These are phyloP conservation scores for Drosophila buzzatii DNA, from an alignment of 2,888 invertebrate species.

Conservation along the genomic window DNA sequence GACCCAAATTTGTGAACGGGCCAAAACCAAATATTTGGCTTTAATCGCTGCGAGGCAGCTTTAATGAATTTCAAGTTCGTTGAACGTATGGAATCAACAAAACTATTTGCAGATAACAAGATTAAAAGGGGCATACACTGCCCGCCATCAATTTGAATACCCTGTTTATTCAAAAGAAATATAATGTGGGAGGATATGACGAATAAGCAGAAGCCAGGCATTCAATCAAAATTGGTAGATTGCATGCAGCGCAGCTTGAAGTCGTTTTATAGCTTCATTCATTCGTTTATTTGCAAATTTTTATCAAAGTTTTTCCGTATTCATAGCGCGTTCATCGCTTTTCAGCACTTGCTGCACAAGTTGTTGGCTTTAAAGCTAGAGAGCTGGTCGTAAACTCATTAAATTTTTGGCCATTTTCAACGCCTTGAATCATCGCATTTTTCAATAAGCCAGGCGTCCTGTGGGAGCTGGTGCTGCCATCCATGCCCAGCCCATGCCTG, in stretches of 20 bases:
- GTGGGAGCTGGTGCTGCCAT: neutral
- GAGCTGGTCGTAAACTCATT: slow-evolving; percentile 67
- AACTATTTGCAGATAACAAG: slow-evolving; percentile 5
- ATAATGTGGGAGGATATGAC: too few species aligned
- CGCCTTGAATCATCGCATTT: slow-evolving; percentile 61
- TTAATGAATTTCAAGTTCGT: slow-evolving; percentile 13
- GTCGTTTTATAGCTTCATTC: neutral
- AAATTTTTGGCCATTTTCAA: slow-evolving; percentile 65
- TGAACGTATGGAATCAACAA: slow-evolving; percentile 10
- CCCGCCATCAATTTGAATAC: neutral
- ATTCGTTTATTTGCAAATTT: neutral
- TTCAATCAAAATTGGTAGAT: neutral
- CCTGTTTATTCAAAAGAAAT: neutral
- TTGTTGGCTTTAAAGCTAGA: slow-evolving; percentile 28
- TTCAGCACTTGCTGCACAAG: slow-evolving; percentile 21
- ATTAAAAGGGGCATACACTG: neutral
- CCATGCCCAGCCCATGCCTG: neutral
- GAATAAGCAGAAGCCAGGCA: neutral
- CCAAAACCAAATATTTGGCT: slow-evolving; percentile 63
- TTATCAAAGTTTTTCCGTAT: slow-evolving; percentile 1
- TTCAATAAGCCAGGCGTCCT: slow-evolving; percentile 54
- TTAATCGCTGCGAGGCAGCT: slow-evolving; percentile 45
- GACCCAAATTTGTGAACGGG: slow-evolving; percentile 51
- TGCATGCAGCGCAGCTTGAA: neutral
- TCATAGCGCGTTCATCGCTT: slow-evolving; percentile 22